phyloP scores from a whole-genome alignment of 1,140 invertebrate species.

The Liolophura sinensis region DNA sequence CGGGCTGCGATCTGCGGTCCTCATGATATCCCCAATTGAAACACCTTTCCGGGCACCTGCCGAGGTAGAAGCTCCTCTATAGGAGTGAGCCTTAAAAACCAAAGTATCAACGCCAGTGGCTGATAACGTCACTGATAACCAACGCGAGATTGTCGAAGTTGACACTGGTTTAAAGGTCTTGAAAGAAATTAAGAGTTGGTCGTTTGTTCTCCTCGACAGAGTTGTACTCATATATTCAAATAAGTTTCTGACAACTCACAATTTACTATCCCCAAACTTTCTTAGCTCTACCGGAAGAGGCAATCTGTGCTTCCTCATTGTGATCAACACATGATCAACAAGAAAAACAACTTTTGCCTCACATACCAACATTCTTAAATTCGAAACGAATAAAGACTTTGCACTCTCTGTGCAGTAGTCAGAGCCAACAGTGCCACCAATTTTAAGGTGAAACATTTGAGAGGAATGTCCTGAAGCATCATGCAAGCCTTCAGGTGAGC shows the following conservation, averaged over 20 bases:
- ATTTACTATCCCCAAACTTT: slow-evolving; percentile 8
- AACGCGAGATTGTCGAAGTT: slow-evolving; percentile 12
- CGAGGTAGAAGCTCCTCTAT: slow-evolving; percentile 6
- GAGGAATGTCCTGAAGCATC: slow-evolving; percentile 1
- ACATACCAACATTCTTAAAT: not conserved
- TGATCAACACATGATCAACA: slow-evolving; percentile 11
- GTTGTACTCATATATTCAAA: slow-evolving; percentile 14
- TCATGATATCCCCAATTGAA: slow-evolving; percentile 14
- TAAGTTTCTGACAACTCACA: slow-evolving; percentile 12
- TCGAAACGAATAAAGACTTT: slow-evolving; percentile 8
- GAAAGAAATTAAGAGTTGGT: slow-evolving; percentile 10
- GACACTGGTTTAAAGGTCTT: slow-evolving; percentile 11
- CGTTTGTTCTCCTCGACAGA: not conserved
- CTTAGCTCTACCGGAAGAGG: slow-evolving; percentile 2
- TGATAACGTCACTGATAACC: not conserved
- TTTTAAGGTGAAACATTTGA: slow-evolving; percentile 17
- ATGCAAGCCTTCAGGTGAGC: slow-evolving; percentile 9
- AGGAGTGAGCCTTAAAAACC: slow-evolving; percentile 11
- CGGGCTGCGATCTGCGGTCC: slow-evolving; percentile 18
- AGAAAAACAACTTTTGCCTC: not conserved
- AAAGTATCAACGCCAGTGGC: slow-evolving; percentile 13
- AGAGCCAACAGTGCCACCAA: slow-evolving; percentile 12
- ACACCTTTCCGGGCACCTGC: slow-evolving; percentile 3
- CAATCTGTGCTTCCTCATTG: slow-evolving; percentile 2
- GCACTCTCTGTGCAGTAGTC: slow-evolving; percentile 10